Evolutionary conservation across 2,888 invertebrate species (phyloP).

Genomic region (Tetragonisca angustula): DNA sequence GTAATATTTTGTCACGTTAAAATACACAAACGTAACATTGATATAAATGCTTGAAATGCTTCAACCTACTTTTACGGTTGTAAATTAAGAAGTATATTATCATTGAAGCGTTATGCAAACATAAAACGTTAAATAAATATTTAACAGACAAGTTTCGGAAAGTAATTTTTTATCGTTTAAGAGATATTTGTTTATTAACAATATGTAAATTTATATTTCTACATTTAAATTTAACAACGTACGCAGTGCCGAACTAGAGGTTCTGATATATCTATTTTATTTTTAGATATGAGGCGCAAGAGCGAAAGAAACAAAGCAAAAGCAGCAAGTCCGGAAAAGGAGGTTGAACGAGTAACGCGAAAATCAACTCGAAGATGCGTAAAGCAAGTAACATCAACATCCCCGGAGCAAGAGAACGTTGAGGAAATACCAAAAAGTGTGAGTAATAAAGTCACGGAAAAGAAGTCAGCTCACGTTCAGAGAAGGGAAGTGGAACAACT

Average conservation of each 20-base stretch:
- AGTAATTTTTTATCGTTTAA: neutral
- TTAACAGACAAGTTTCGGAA: too few relatives aligned
- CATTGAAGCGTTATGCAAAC: neutral
- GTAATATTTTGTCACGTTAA: neutral
- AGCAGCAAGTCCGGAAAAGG: conserved; percentile 87
- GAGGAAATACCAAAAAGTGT: conserved; percentile 80
- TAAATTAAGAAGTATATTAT: neutral
- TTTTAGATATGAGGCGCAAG: conserved; percentile 89
- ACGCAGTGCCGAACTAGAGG: neutral
- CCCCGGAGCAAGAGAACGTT: conserved; percentile 85
- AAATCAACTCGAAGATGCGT: conserved; percentile 85
- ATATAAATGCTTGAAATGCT: too few relatives aligned
- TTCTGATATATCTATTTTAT: neutral
- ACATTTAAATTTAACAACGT: neutral
- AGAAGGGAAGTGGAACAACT: conserved; percentile 61
- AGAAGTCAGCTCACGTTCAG: conserved; percentile 62
- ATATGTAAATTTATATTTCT: neutral
- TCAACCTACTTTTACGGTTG: neutral
- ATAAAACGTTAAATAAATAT: neutral
- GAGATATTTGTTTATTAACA: neutral
- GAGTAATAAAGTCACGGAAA: conserved; percentile 66
- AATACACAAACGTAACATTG: neutral
- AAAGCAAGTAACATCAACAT: conserved; percentile 86
- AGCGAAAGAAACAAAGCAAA: conserved; percentile 89
- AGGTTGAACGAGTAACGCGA: conserved; percentile 85